Base-by-base conservation (phyloP, 2,113 vertebrate genomes). In the Accipiter cooperii region DNA sequence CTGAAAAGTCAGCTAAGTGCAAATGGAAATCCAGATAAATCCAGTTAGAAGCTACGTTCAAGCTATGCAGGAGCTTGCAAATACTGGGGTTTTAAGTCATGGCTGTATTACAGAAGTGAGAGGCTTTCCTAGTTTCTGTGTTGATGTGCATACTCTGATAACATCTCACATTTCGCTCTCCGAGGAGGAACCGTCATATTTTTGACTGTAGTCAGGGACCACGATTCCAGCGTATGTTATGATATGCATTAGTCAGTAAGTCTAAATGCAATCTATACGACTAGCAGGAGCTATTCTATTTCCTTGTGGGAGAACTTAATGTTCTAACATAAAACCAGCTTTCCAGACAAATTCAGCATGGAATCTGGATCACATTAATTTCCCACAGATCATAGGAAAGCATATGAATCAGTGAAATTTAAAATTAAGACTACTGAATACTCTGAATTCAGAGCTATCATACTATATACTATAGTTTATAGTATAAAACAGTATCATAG, bases 151-250 rank as follows among this genome's bases (percentile, higher is more conserved):
- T 64, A 40, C 29, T 51, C n/a, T 64, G 73, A 16, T 25, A 78
- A 51, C 33, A 58, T 51, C 36, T 54, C 52, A 54, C 52, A 52
- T 52, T 52, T 70, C 36, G 51, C 12, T 36, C 16, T 85, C 44
- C 0, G 0, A 87, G n/a, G 47, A 17, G 12, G 22, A 85, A 18
- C 3, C 16, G 29, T 55, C 33, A 15, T 11, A 36, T 63, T 49
- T 70, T 63, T 93, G 79, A 26, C 61, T 34, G 22, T 5, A 47
- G 18, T 47, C 52, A 36, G 15, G 10, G 17, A 63, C 11, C 15
- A 44, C 6, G 8, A 60, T 57, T 44, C 44, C 80, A 74, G 46
- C 21, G 6, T 38, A 10, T 12, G 24, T 47, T 80, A 65, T 1
- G 1, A 38, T 9, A 36, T 9, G 25, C 60, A 9, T 47, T 90